Conservation (phyloP, 2,888 invertebrate species). For the Atethmia centrago region DNA sequence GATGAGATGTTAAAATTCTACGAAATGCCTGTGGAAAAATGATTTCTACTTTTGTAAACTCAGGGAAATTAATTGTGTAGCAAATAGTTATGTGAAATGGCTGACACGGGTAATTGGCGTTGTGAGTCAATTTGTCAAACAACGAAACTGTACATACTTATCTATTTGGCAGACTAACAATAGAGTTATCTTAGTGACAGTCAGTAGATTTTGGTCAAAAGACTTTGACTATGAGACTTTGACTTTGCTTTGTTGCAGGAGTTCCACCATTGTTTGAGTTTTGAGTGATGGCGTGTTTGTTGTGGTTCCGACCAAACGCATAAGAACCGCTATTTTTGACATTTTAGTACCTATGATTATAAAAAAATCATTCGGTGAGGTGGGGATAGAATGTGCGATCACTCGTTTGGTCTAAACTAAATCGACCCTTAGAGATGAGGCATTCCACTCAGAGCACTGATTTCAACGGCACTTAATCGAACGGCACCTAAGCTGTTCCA, state of each 20-base stretch:
- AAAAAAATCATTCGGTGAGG: neutral
- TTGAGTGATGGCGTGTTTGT: neutral
- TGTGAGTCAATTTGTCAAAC: neutral
- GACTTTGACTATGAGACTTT: neutral
- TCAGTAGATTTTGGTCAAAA: neutral
- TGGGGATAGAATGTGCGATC: neutral
- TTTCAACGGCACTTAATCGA: no score
- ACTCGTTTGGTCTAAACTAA: neutral
- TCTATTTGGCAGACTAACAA: neutral
- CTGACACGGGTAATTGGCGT: neutral
- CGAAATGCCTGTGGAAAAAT: neutral
- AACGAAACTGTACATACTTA: neutral
- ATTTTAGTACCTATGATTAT: neutral
- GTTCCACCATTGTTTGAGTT: neutral
- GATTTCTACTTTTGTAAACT: neutral
- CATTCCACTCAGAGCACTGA: neutral
- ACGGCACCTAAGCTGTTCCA: no score
- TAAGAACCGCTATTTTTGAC: no score
- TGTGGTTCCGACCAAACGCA: no score
- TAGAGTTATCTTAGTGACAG: neutral
- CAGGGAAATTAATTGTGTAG: neutral
- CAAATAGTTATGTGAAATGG: neutral
- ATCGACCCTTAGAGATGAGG: no score
- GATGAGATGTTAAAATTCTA: neutral
- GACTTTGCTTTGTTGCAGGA: neutral